Evolutionary conservation across 2,888 invertebrate genomes (phyloP), one percentile per base, ranked within the genome.

Genomic region (Phytoseiulus persimilis): DNA sequence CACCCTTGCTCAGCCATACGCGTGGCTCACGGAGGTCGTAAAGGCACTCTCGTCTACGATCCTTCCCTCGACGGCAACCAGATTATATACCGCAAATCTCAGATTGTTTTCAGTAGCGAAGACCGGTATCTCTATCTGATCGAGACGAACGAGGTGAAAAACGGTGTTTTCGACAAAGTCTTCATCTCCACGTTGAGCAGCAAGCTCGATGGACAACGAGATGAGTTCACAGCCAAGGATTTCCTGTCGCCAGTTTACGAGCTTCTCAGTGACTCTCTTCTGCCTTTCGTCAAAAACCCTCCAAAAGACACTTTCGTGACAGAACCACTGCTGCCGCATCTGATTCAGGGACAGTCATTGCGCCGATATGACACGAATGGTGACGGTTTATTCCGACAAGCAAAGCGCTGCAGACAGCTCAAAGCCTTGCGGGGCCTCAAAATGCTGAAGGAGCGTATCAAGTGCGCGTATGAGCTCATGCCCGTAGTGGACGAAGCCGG

Each of bases 121-220:
- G 33, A 45, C 23, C 0, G 9, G 28, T 32, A 28, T 32, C 32
- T 87, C 33, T 32, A 87, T 14, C 6, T 87, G 32, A 45, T 87
- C 23, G 32, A 28, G 6, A 87, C 33, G 18, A 45, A 28, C 11
- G 33, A 87, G 9, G 5, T 33, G 18, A 18, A 33, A 23, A 23
- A 33, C 6, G 87, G 39, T n/a, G 39, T 33, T 11, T 33, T 87
- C n/a, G 87, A 87, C 87, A 87, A 23, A n/a, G 31, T 33, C 5
- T 33, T 87, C 18, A 39, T 87, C 39, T 87, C 87, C 39, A 33
- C 33, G 1, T 31, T 87, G 87, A 87, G 87, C 87, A 87, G 87
- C 33, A 87, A 32, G 45, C 33, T n/a, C n/a, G 32, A 87, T 5
- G 87, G 32, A 32, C 87, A 33, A 28, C 5, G 33, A 33, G 39